Percentiles rank a stretch among this genome's conserved stretches.
Evolutionary conservation across 2,888 invertebrate species (phyloP).

Genomic region (Chymomyza caudatula): DNA sequence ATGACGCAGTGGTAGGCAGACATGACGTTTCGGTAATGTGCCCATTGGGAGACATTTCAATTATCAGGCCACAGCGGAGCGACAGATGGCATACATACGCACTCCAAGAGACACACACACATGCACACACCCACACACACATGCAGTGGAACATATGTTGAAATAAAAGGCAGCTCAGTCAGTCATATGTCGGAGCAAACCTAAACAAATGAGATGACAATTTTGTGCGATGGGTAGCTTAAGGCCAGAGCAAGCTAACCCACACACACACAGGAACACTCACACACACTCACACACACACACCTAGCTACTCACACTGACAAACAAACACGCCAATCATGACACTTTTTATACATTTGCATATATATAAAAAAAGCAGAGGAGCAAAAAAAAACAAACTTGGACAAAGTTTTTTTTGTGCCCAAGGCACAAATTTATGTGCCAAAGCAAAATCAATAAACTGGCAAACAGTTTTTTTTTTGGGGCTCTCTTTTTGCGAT

Average conservation of each 20-base stretch:
- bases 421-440: constrained; percentile 54
- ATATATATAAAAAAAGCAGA: constrained; percentile 40
- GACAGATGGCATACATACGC: background rate
- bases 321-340: constrained; percentile 69
- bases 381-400: background rate
- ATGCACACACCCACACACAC: background rate
- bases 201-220: constrained; percentile 41
- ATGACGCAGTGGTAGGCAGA: constrained; percentile 14
- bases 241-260: constrained; percentile 30
- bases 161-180: constrained; percentile 48
- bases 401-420: constrained; percentile 32
- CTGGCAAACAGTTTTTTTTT: constrained; percentile 44
- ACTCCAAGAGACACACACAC: background rate
- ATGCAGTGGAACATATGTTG: constrained; percentile 48
- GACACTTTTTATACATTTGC: constrained; percentile 70
- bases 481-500: constrained; percentile 14
- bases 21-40: constrained; percentile 34
- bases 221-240: constrained; percentile 30
- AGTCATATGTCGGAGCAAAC: constrained; percentile 14
- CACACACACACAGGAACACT: background rate
- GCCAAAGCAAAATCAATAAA: constrained; percentile 68
- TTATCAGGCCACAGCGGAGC: constrained; percentile 51
- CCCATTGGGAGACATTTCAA: constrained; percentile 64
- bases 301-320: constrained; percentile 1
- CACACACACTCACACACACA: background rate